phyloP scores from a whole-genome alignment of 2,797 vertebrate species.

The Hephaestus fuliginosus region DNA sequence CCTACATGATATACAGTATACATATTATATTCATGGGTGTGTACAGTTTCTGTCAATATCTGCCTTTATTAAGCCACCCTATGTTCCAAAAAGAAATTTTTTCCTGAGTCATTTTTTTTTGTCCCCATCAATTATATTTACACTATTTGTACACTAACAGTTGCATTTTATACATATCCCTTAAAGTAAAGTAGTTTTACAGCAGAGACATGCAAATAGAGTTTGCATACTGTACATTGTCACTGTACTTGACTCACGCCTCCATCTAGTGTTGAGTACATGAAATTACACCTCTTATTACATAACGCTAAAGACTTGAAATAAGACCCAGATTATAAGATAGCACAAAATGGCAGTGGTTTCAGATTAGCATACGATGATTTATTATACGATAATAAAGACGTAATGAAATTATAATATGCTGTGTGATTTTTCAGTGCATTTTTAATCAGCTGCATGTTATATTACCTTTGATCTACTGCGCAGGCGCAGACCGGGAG shows the following conservation, averaged over 20 bases:
- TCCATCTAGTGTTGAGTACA: constrained; percentile 63
- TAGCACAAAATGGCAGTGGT: no score
- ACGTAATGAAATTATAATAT: background rate
- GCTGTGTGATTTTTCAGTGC: background rate
- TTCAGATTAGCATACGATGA: no score
- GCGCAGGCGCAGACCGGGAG: constrained; percentile 55
- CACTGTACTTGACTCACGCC: constrained; percentile 28
- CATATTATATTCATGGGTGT: background rate
- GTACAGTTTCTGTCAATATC: background rate
- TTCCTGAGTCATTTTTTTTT: no score
- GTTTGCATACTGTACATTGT: background rate
- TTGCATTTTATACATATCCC: background rate
- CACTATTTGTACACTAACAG: background rate
- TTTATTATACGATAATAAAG: no score
- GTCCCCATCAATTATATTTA: background rate
- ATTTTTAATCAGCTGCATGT: background rate
- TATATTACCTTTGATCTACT: background rate
- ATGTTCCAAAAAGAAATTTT: background rate
- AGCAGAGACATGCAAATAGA: background rate
- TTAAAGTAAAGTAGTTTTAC: background rate
- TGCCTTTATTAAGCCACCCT: background rate
- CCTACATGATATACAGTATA: background rate
- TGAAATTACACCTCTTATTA: constrained; percentile 30
- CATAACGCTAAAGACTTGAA: fast-evolving
- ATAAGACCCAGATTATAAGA: background rate